Base-by-base conservation (phyloP, 2,888 invertebrate genomes). In the Eilema depressum region DNA sequence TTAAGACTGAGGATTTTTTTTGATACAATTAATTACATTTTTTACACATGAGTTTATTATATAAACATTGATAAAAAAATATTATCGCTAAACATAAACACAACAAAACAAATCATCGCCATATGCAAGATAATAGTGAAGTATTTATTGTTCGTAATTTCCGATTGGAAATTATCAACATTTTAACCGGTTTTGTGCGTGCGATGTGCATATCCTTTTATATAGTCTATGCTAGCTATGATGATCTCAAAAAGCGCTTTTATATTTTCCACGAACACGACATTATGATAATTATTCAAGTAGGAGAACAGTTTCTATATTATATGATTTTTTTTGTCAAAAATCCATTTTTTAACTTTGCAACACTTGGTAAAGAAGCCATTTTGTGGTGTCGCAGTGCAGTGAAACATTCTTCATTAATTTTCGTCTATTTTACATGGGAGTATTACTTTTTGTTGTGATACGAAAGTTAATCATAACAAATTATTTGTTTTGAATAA, bases 401-500 rank as follows among this genome's bases (percentile, higher is more conserved):
- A 85, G 87, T 89, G 90, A 88, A 90, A 87, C 82, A 83, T 87
- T 89, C 89, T 89, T 91, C 85, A 86, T 83, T 74, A 89, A 93
- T 89, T 92, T 94, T 95, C 86, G 95, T 93, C 93, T 93, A 95
- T 93, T 95, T 94, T 94, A 95, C 93, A 95, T 95, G 94, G 95
- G 90, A 94, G 95, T 94, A 90, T 95, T 92, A 93, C 93, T 94
- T 94, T 93, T 94, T 95, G 94, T 94, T 94, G 87, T 94, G 94
- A 88, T 93, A 91, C 89, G 85, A 89, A 89, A 90, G 86, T 77
- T 84, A 83, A 82, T 88, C 86, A 83, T 81, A 88, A 88, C 85
- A 84, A 85, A 78, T 81, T 76, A 33, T 76, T 76, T 73, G 80
- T 85, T 86, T 80, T 73, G 65, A 69, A 72, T 77, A 74, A 79